phyloP scores from a whole-genome alignment of 37 sponge, comb jelly and placozoan species.

The Mnemiopsis leidyi region DNA sequence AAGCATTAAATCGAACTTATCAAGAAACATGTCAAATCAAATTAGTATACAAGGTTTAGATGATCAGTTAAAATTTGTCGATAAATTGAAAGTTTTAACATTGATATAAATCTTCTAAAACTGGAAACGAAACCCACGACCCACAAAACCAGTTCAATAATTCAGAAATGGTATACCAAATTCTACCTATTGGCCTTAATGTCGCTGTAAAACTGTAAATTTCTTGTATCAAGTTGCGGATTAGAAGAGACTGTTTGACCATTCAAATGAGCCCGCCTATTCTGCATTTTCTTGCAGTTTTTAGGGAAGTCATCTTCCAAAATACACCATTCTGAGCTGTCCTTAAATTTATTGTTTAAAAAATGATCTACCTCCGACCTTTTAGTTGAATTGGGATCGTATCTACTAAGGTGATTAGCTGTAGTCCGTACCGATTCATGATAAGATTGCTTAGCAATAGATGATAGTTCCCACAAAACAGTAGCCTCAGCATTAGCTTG shows the following conservation, averaged over 20 bases:
- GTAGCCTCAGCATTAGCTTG: slow-evolving; percentile 38
- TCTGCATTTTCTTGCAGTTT: slow-evolving; percentile 56
- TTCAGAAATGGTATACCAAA: too few species aligned
- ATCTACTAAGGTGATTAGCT: not conserved
- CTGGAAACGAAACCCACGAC: not conserved
- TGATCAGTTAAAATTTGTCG: too few species aligned
- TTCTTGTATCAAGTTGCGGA: not conserved
- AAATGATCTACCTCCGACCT: slow-evolving; percentile 30
- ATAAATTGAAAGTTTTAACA: too few species aligned
- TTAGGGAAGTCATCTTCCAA: slow-evolving; percentile 15
- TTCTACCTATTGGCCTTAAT: not conserved
- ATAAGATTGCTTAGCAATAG: not conserved
- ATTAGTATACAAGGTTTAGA: too few species aligned
- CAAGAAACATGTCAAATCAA: too few species aligned
- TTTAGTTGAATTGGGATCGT: not conserved
- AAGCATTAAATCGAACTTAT: too few species aligned
- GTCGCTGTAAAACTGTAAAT: not conserved
- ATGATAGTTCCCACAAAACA: slow-evolving; percentile 34
- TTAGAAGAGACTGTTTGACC: not conserved
- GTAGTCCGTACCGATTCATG: not conserved
- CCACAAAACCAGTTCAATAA: too few species aligned
- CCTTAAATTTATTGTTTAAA: slow-evolving; percentile 15
- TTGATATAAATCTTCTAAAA: too few species aligned
- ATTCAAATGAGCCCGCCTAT: not conserved
- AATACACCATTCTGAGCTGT: not conserved